phyloP scores from a whole-genome alignment of 2,888 invertebrate species.

The Philereme transversata region DNA sequence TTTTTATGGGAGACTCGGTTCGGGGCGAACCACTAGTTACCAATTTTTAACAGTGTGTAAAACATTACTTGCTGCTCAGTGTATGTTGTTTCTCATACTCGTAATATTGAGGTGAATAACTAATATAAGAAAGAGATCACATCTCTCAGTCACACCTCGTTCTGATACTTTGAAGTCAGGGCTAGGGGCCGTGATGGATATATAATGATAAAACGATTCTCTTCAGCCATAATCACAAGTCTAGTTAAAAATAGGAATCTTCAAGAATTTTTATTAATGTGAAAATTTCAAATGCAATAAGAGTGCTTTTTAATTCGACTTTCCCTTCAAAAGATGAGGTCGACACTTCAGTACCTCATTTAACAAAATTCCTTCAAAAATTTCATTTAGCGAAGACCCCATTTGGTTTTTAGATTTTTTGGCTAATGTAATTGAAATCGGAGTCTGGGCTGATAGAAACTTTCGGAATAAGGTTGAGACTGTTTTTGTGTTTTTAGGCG shows the following conservation, averaged over 20 bases:
- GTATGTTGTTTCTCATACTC: too few species aligned
- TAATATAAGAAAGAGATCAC: too few species aligned
- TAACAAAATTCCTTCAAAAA: conserved; percentile 19
- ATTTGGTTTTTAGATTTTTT: conserved; percentile 29
- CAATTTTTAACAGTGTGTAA: too few species aligned
- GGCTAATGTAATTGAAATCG: conserved; percentile 23
- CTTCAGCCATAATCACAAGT: background rate
- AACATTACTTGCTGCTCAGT: too few species aligned
- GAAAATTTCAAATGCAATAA: conserved; percentile 16
- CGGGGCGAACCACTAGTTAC: too few species aligned
- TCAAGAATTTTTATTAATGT: conserved; percentile 23
- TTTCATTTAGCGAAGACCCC: conserved; percentile 20
- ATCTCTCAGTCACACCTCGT: too few species aligned
- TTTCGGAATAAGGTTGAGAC: conserved; percentile 8
- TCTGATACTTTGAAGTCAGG: too few species aligned
- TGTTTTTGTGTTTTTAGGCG: conserved; percentile 1
- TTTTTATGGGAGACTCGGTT: too few species aligned
- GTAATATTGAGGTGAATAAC: too few species aligned
- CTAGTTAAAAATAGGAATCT: conserved; percentile 11
- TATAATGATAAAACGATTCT: too few species aligned
- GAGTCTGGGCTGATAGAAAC: conserved; percentile 15
- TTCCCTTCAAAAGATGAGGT: conserved; percentile 13
- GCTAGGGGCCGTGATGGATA: too few species aligned
- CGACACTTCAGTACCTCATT: conserved; percentile 7
- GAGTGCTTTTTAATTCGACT: background rate